Evolutionary conservation across 2,888 invertebrate species (phyloP), one percentile per base, ranked within the genome.

Genomic region (Anoncus sp.): DNA sequence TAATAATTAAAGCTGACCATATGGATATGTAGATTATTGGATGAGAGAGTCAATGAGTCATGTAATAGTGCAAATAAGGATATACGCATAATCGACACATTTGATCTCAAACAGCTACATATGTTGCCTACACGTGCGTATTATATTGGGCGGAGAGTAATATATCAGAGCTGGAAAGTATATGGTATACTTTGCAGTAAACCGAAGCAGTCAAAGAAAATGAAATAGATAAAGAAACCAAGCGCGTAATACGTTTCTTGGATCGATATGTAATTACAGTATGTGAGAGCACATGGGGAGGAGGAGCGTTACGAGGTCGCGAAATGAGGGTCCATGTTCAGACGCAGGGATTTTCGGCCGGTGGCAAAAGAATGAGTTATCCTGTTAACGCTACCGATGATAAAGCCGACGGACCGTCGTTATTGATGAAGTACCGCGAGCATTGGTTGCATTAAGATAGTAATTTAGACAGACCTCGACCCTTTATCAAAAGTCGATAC

Each of bases 191-290:
- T 27, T 31, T 7, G 38, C 20, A 53, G 51, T 35, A 51, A 65
- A 53, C 65, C 65, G 60, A 60, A 35, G 65, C 59, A 47, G 74
- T 31, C 69, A 31, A 55, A 65, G 73, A 60, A 65, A 77, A 70
- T 45, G 77, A 59, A 65, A 65, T 40, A 65, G 40, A 70, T 53
- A 57, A 70, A 31, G 14, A 55, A 55, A 24, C 40, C 47, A 31
- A 24, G 69, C 65, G 60, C 47, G 74, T 70, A 70, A 77, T 74
- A 70, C 74, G 65, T 77, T 74, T 74, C 73, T 67, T 59, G 73
- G 69, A 74, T 77, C 77, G 77, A 77, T 77, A 70, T 62, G 77
- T 74, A 77, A 77, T 77, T 74, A 74, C 70, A 74, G 74, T 16
- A 16, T 22, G 65, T 31, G 65, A 60, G 60, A 60, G 74, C 38